Conservation (phyloP, 2,888 invertebrate genomes). For the Synanthedon tipuliformis region DNA sequence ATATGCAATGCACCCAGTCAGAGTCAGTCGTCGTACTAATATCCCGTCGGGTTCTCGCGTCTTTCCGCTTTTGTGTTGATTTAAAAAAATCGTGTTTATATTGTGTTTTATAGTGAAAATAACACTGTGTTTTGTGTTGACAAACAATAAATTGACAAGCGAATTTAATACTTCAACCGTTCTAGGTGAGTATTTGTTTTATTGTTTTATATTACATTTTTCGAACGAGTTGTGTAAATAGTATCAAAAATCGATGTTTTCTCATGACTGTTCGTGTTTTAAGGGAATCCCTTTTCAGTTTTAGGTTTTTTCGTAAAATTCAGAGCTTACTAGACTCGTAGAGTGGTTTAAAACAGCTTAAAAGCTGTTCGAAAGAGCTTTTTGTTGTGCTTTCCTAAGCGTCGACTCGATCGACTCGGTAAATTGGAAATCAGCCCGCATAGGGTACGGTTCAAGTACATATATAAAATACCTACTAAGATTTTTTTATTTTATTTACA, state of each 20-base stretch:
- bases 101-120: neutral
- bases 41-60: neutral
- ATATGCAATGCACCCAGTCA: neutral
- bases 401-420: neutral
- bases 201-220: neutral
- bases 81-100: neutral
- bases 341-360: too few species aligned
- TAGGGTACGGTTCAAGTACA: neutral
- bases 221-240: neutral
- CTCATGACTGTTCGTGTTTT: neutral
- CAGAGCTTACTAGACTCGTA: neutral
- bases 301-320: neutral
- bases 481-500: too few species aligned
- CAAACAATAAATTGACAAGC: neutral
- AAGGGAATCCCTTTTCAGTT: neutral
- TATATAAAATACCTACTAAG: too few species aligned
- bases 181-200: neutral
- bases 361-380: neutral
- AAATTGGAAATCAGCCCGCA: neutral
- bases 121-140: neutral
- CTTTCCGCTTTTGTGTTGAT: neutral
- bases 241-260: neutral
- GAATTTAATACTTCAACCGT: neutral
- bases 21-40: neutral
- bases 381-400: neutral